Evolutionary conservation across 1,140 invertebrate genomes (phyloP), one percentile per base, ranked within the genome.

Genomic region (Lepidurus packardi): DNA sequence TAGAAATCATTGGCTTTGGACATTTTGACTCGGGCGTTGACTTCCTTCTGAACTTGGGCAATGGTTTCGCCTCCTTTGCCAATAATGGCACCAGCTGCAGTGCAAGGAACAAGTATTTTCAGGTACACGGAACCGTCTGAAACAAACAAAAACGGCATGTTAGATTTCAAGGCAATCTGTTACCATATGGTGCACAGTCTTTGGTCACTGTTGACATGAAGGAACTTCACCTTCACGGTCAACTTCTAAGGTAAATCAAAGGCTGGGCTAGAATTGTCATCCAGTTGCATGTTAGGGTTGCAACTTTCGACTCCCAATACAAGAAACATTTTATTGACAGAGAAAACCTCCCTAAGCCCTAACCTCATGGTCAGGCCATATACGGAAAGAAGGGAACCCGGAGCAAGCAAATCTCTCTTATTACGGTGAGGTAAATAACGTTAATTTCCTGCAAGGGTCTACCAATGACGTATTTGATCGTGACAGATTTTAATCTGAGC

Each of bases 1-100:
- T 98, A 98, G 86, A 96, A 98, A 85, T 98, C 96, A 85, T 96
- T 95, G 21, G 95, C 94, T 87, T 98, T 98, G 80, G 96, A 98
- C 96, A 98, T 98, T 89, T 98, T 98, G 79, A 98, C 93, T 82
- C 94, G 89, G 81, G 96, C 94, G 82, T 94, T 94, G 65, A 95
- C 94, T 84, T 98, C 95, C 86, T 97, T 97, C 86, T 98, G 96
- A 82, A 98, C 87, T 84, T 97, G 94, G 81, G 94, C 96, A 86
- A 98, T 98, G 41, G 96, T 97, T 85, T 98, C 96, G 79, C 96
- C 96, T 21, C 96, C 96, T 87, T 98, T 98, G 80, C 96, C 97
- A 85, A 98, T 98, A 85, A 98, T 98, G 83, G 95, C 95, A 80
- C 97, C 97, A 74, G 96, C 95, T 81, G 96, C 96, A 85, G 96